A percentile compares a stretch with the other conserved stretches of the same genome.
Conservation (phyloP, 2,113 vertebrate genomes). For the Equus quagga region DNA sequence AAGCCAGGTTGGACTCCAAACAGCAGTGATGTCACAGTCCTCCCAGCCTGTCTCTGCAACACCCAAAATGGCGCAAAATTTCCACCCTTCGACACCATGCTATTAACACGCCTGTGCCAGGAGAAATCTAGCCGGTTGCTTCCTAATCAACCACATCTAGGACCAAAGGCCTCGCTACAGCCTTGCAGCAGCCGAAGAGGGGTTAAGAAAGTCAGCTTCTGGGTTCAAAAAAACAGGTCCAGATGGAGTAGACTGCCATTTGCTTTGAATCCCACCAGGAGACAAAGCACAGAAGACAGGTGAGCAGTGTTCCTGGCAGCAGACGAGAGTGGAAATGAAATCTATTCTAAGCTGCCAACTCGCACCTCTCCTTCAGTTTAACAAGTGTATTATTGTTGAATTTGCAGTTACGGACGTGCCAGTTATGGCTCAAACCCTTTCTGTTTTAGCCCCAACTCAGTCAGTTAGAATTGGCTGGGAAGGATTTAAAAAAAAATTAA, state of each 20-base stretch:
- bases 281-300: slow-evolving; percentile 50
- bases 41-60: background rate
- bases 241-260: background rate
- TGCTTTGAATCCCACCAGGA: slow-evolving; percentile 49
- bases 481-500: background rate
- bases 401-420: slow-evolving; percentile 34
- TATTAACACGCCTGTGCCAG: background rate
- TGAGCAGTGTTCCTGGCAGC: slow-evolving; percentile 44
- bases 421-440: slow-evolving; percentile 60
- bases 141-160: background rate
- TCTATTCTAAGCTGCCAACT: slow-evolving; percentile 75
- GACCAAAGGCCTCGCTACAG: background rate
- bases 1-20: background rate
- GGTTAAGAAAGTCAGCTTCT: slow-evolving; percentile 8
- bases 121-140: background rate
- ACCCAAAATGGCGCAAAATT: background rate
- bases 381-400: slow-evolving; percentile 68
- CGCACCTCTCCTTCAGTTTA: slow-evolving; percentile 64
- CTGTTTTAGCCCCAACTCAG: slow-evolving; percentile 25
- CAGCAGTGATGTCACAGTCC: background rate
- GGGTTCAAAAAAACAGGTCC: background rate
- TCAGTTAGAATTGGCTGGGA: slow-evolving; percentile 22
- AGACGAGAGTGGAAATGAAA: slow-evolving; percentile 71
- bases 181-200: background rate
- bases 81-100: background rate